phyloP scores from a whole-genome alignment of 2,888 invertebrate species.

The Lasioglossum zephyrum region DNA sequence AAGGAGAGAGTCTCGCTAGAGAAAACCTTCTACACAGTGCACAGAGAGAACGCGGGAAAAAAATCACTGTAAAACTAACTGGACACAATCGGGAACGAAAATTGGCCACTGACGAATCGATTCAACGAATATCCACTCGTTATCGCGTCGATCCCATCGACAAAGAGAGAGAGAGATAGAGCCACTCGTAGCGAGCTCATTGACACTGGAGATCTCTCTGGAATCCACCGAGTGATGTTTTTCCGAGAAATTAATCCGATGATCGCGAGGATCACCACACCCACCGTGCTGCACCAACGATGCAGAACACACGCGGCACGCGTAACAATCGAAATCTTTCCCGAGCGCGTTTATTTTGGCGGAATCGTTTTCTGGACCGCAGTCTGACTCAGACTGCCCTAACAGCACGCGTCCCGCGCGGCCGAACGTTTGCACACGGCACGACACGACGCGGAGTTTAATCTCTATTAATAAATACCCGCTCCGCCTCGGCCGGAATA shows the following conservation, averaged over 20 bases:
- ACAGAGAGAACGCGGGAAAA: not conserved
- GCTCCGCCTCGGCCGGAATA: constrained; percentile 74
- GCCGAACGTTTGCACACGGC: constrained; percentile 83
- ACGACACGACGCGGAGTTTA: constrained; percentile 83
- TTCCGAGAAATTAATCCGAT: not conserved
- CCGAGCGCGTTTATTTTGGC: constrained; percentile 52
- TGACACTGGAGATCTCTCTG: constrained; percentile 1
- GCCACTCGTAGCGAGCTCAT: not conserved
- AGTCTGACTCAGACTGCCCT: constrained; percentile 78
- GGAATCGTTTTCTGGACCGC: constrained; percentile 62
- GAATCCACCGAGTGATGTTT: not conserved
- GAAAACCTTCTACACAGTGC: not conserved
- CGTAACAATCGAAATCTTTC: constrained; percentile 26
- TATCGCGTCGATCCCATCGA: not conserved
- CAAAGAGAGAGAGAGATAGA: not conserved
- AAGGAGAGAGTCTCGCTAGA: constrained; percentile 12
- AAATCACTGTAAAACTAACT: not conserved
- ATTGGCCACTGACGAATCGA: constrained; percentile 10
- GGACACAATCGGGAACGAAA: not conserved
- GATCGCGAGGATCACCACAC: not conserved
- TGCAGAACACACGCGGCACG: not conserved
- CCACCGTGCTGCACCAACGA: not conserved
- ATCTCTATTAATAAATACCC: constrained; percentile 84
- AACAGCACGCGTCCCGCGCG: constrained; percentile 75
- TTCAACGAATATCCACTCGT: not conserved